Evolutionary conservation across 2,113 vertebrate species (phyloP), one percentile per base, ranked within the genome.

Genomic region (Cryptomyrus ogoouensis): DNA sequence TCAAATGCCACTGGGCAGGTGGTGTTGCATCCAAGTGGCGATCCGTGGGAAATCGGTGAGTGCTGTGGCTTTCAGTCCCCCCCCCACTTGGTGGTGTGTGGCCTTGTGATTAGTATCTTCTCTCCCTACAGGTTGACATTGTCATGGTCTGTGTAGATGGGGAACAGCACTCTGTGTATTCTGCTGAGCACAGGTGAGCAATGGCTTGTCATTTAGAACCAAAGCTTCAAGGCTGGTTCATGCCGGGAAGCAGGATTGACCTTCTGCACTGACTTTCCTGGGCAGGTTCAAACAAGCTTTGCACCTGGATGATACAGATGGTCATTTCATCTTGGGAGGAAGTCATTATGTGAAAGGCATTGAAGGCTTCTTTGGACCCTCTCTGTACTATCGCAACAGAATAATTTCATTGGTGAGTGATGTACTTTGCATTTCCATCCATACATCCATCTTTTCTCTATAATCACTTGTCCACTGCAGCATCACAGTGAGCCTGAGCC

Each of bases 291-390:
- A 15, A 0, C 84, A 93, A 1, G 0, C 42, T 0, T 2, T 94
- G 7, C 21, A 85, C 31, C 12, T 97, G 89, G 95, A 96, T 91
- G 96, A 97, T 93, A 95, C 95, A 0, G 93, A 94, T 0, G 96
- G 96, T 15, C 95, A 94, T 89, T 96, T 96, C 94, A 94, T 95
- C 86, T 91, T 96, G 62, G 95, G 95, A 88, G 96, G 96, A 90
- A 95, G 95, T 31, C 93, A 94, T 88, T 96, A 91, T 46, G 50
- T 94, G 6, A 53, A 0, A 46, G 95, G 96, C 13, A 89, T 95
- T 19, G 93, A 95, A 56, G 96, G 96, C 24, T 97, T 94, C 92
- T 96, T 92, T 90, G 96, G 96, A n/a, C 96, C 96, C 0, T 17
- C 94, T 27, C 90, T 94, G 42, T 96, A 94, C 88, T 92, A 94